Evolutionary conservation across 2,888 invertebrate species (phyloP), one percentile per base, ranked within the genome.

Genomic region (Portevinia maculata): DNA sequence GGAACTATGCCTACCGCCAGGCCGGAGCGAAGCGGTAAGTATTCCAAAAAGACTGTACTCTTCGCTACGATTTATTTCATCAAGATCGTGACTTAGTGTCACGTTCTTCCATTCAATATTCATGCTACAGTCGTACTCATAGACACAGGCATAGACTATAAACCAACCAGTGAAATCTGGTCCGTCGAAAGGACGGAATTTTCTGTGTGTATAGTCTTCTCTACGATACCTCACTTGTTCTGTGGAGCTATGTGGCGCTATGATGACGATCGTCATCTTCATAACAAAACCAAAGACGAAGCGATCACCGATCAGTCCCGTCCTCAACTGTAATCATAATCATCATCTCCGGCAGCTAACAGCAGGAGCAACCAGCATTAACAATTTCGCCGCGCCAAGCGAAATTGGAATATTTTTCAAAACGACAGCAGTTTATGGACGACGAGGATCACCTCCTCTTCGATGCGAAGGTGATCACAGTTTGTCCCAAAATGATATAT

Each of bases 71-170:
- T 70, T 83, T 75, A 86, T 88, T 87, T 86, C 87, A 87, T 88
- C 87, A 86, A 86, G 86, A 85, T 87, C 88, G 88, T 88, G 88
- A 88, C 88, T 87, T 79, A 70, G 78, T 86, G 87, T 88, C 88
- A 88, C 88, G 88, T 87, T 88, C 86, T 76, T 86, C 86, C 86
- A 86, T 86, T 88, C 87, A 87, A 83, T 83, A 83, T 83, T 52
- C 71, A 67, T 60, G 60, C 52, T 70, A 44, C n/a, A 64, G 52
- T 65, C 64, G 57, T 48, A 37, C 39, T 24, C 39, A 39, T 34
- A 34, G 34, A 46, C 39, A 55, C 19, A 34, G 17, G 28, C 53
- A 73, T 7, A 24, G 3, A 24, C 3, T 5, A 24, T 5, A 24
- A n/a, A n/a, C n/a, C n/a, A n/a, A n/a, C n/a, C n/a, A n/a, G n/a